Evolutionary conservation across 2,888 invertebrate species (phyloP), one percentile per base, ranked within the genome.

Genomic region (Caenorhabditis sinica): DNA sequence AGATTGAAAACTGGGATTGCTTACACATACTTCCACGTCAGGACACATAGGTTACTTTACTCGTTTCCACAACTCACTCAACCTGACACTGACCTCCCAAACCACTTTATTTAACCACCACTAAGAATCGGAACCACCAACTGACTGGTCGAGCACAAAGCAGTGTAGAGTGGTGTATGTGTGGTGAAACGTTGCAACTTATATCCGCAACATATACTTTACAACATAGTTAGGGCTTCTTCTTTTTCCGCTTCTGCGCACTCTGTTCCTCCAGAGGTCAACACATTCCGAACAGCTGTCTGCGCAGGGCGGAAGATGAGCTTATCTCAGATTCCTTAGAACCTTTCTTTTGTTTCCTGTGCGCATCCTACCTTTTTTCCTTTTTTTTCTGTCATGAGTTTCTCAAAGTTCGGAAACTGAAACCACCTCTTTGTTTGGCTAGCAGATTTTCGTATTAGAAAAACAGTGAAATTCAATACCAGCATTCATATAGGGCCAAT

Each of bases 121-220:
- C 58, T 66, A 60, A 60, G 61, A 63, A 71, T 69, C 51, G 53
- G 65, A 60, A 63, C 79, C 66, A 53, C 51, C 65, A 72, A 80
- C 66, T 56, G 71, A 66, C 60, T 68, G 45, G 45, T 53, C 23
- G 40, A 65, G 30, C 33, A 36, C 53, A 66, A 45, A 65, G 56
- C 45, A 51, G 79, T 71, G 71, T 65, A 49, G 49, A 49, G 80
- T 53, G 45, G 69, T 3, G 56, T 69, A 65, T 66, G 61, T 66
- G 61, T 61, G 56, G 61, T 61, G 82, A 76, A 82, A 76, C 71
- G 82, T 69, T 69, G 56, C 76, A 82, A 82, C 75, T 82, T 82
- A 82, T 82, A 75, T 71, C 72, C 83, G 74, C 79, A 83, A 79
- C 83, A 83, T 71, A 83, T 83, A 83, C 83, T 83, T 83, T 83